Evolutionary conservation across 37 sponge, comb jelly and placozoan species (phyloP).

Genomic region (Agelas oroides): DNA sequence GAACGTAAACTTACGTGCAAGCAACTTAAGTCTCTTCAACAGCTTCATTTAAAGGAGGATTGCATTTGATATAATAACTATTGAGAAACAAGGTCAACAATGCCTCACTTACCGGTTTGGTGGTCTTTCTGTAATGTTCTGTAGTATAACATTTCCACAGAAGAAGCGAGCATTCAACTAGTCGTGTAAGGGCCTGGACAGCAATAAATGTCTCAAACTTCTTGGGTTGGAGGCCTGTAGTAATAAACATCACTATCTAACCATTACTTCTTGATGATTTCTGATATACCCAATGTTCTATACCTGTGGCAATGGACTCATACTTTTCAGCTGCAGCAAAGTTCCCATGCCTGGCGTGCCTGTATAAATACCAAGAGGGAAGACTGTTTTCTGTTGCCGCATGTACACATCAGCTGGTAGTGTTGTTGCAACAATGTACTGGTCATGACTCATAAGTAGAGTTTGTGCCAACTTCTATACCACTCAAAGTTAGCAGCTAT

Average conservation of each 20-base stretch:
- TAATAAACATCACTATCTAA: too few species aligned
- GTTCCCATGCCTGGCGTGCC: slow-evolving; percentile 60
- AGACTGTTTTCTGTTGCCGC: too few species aligned
- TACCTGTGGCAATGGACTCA: slow-evolving; percentile 38
- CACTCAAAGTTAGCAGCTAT: too few species aligned
- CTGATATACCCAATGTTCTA: too few species aligned
- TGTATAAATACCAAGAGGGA: neutral
- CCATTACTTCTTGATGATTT: too few species aligned
- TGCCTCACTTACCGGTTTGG: slow-evolving; percentile 37
- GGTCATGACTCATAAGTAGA: too few species aligned
- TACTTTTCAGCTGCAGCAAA: slow-evolving; percentile 25
- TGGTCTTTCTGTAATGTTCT: neutral
- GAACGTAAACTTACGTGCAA: slow-evolving; percentile 15
- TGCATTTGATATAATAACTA: too few species aligned
- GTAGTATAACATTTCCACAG: neutral
- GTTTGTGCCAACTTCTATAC: too few species aligned
- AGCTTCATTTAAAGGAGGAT: too few species aligned
- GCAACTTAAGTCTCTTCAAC: slow-evolving; percentile 34
- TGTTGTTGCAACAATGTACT: too few species aligned
- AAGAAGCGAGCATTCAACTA: slow-evolving; percentile 62
- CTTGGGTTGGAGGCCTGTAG: slow-evolving; percentile 45
- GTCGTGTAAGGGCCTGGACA: slow-evolving; percentile 48
- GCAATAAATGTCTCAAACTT: slow-evolving; percentile 57
- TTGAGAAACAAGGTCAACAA: neutral
- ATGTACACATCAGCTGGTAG: too few species aligned